Evolutionary conservation across 2,113 vertebrate genomes (phyloP).

Genomic region (Shinisaurus crocodilurus): DNA sequence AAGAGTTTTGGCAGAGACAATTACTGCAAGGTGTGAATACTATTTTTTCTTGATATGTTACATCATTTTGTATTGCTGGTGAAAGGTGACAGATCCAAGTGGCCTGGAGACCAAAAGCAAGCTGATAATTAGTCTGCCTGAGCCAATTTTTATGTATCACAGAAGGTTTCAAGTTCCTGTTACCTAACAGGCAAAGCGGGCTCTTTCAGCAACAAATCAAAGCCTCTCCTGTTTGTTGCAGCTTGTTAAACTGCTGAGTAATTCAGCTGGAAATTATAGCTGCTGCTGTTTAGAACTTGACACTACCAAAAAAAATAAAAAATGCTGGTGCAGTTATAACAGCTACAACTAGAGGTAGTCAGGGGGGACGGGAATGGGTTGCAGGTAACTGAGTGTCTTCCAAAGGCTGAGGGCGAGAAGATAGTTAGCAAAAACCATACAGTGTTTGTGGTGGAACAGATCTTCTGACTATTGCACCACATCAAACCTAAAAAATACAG

Average conservation of each 20-base stretch:
- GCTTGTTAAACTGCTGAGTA: constrained; percentile 7
- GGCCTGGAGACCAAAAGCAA: neutral
- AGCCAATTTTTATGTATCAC: neutral
- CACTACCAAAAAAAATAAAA: too few relatives aligned
- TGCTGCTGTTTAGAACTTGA: neutral
- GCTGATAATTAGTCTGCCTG: constrained; percentile 15
- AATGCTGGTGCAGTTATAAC: neutral
- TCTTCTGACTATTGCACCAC: neutral
- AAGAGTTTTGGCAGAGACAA: neutral
- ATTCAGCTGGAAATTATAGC: constrained; percentile 26
- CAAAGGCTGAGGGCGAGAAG: neutral
- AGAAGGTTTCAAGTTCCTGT: neutral
- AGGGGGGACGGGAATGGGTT: neutral
- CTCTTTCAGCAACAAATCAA: constrained; percentile 6
- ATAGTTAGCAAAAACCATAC: neutral
- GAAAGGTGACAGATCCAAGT: constrained; percentile 16
- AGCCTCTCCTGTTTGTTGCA: constrained; percentile 26
- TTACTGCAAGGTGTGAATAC: neutral
- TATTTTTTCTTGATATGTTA: neutral
- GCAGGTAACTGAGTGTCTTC: neutral
- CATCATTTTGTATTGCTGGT: neutral
- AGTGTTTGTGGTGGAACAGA: too few relatives aligned
- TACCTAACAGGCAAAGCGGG: neutral
- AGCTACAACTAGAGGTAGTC: neutral
- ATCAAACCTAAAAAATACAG: neutral